Evolutionary conservation across 2,113 vertebrate genomes (phyloP).

Genomic region (Nerophis lumbriciformis): DNA sequence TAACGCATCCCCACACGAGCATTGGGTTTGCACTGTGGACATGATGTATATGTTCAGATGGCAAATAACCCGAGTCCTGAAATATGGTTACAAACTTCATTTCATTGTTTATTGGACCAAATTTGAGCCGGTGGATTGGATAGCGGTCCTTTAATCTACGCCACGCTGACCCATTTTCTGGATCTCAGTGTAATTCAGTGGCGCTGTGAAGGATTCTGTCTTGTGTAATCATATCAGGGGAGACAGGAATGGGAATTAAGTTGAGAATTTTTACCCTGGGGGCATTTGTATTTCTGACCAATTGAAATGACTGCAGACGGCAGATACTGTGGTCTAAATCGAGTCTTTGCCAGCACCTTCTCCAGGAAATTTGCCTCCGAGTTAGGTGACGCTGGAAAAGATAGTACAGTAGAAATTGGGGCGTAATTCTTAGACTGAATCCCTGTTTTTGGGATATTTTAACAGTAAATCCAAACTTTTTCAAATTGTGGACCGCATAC

Average conservation of each 20-base stretch:
- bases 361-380: conserved; percentile 15
- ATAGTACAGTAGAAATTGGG: conserved; percentile 12
- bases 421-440: conserved; percentile 2
- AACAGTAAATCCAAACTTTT: background rate
- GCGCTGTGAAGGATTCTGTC: conserved; percentile 62
- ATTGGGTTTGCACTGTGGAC: conserved; percentile 3
- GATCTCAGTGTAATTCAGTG: conserved; percentile 58
- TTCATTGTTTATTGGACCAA: conserved; percentile 12
- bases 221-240: conserved; percentile 61
- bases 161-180: conserved; percentile 67
- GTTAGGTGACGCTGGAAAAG: conserved; percentile 10
- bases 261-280: conserved; percentile 35
- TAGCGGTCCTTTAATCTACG: conserved; percentile 58
- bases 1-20: conserved; percentile 15
- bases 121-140: conserved; percentile 22
- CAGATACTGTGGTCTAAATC: conserved; percentile 8
- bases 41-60: conserved; percentile 2
- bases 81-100: background rate
- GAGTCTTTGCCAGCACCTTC: conserved; percentile 16
- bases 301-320: conserved; percentile 15
- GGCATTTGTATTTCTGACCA: conserved; percentile 16
- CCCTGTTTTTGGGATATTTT: background rate
- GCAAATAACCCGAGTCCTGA: background rate
- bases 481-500: background rate
- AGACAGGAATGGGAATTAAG: conserved; percentile 49